A percentile compares a stretch with the other conserved stretches of the same genome.
Conservation (phyloP, 1,140 invertebrate genomes). For the Hirudo medicinalis region DNA sequence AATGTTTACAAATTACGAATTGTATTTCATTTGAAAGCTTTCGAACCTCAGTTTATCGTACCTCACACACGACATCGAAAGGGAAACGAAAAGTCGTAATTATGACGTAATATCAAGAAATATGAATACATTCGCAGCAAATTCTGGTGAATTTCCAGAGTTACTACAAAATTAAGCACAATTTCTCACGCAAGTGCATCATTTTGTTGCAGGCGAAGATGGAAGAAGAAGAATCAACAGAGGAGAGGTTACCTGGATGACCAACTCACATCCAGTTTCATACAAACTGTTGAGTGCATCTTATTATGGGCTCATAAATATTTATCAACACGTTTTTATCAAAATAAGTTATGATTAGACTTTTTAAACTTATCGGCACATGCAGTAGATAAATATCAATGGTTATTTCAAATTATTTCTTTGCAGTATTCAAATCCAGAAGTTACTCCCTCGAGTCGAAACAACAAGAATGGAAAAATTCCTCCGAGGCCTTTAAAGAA, state of each 20-base stretch:
- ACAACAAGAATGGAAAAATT: not conserved
- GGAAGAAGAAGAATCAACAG: not conserved
- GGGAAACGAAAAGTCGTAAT: not conserved
- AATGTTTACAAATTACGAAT: too few species aligned
- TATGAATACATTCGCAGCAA: not conserved
- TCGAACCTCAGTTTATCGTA: not conserved
- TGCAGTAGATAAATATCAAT: too few species aligned
- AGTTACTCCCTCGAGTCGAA: not conserved
- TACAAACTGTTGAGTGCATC: not conserved
- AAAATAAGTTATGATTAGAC: not conserved
- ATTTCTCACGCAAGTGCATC: not conserved
- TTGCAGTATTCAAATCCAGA: not conserved
- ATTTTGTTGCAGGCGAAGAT: not conserved
- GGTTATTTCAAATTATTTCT: not conserved
- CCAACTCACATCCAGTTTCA: conserved; percentile 5
- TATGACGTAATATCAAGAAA: not conserved
- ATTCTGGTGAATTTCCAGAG: not conserved
- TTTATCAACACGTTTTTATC: not conserved
- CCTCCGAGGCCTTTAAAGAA: too few species aligned
- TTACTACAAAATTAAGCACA: not conserved
- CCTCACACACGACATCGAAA: not conserved
- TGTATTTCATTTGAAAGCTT: too few species aligned
- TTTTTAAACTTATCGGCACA: too few species aligned
- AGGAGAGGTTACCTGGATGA: not conserved
- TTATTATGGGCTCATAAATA: not conserved